Conservation (phyloP, 2,113 vertebrate species). For the Diadophis punctatus region DNA sequence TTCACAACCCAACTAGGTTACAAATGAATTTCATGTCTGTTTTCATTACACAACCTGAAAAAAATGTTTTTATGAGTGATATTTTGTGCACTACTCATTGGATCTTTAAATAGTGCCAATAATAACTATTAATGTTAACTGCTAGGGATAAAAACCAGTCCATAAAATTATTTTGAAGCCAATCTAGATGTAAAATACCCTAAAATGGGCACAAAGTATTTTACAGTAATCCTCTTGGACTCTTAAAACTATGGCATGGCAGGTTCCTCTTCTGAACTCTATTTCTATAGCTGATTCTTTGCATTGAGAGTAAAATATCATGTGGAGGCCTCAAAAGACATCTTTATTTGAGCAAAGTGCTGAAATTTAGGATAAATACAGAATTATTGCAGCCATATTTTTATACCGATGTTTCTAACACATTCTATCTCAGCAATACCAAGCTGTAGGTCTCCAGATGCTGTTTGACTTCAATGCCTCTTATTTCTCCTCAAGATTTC, state of each 20-base stretch:
- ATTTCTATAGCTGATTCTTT: conserved; percentile 1
- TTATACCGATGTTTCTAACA: not conserved
- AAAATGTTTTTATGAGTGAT: not conserved
- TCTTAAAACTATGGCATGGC: not conserved
- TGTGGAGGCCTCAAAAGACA: not conserved
- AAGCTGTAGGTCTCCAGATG: not conserved
- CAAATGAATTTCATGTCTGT: not conserved
- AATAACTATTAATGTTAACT: conserved; percentile 36
- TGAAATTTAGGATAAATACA: not conserved
- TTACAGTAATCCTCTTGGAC: not conserved
- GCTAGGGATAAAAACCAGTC: conserved; percentile 12
- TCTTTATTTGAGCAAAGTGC: not conserved
- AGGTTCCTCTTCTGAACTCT: not conserved
- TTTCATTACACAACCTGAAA: conserved; percentile 18
- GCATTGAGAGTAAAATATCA: conserved; percentile 19
- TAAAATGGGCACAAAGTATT: not conserved
- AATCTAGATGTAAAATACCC: conserved; percentile 12
- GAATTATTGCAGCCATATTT: not conserved
- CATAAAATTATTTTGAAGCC: conserved; percentile 1
- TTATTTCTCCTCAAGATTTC: not conserved
- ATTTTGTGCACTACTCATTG: not conserved
- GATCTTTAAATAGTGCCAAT: not conserved
- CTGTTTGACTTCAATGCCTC: not conserved
- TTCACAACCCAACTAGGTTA: not conserved
- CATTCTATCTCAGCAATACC: not conserved